phyloP scores from a whole-genome alignment of 2,113 vertebrate species.

The Vimba vimba region DNA sequence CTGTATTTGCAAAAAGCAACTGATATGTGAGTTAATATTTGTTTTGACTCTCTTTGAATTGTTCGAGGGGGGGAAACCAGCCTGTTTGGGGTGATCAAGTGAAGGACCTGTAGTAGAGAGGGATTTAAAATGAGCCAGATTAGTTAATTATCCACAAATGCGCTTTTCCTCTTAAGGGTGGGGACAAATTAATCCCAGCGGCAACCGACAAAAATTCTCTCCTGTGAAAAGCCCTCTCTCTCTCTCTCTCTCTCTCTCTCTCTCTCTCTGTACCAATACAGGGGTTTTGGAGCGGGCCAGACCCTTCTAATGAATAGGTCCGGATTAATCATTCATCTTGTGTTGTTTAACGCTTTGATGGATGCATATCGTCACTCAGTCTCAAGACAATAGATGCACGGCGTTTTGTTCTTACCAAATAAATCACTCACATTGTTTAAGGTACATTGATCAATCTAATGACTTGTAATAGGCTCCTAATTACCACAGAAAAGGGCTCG shows the following conservation, averaged over 20 bases:
- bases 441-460: slow-evolving; percentile 99
- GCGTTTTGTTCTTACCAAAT: slow-evolving; percentile 86
- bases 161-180: slow-evolving; percentile 74
- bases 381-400: slow-evolving; percentile 80
- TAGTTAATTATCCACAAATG: slow-evolving; percentile 80
- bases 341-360: slow-evolving; percentile 79
- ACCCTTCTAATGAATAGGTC: slow-evolving; percentile 84
- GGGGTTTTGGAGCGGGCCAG: slow-evolving; percentile 73
- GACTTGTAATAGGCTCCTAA: slow-evolving; percentile 97
- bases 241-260: no score
- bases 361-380: slow-evolving; percentile 81
- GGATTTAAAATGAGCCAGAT: slow-evolving; percentile 73
- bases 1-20: background rate
- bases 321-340: slow-evolving; percentile 84
- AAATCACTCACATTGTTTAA: slow-evolving; percentile 99
- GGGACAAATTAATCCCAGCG: slow-evolving; percentile 80
- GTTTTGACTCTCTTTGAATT: slow-evolving; percentile 19
- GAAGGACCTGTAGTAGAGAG: slow-evolving; percentile 61
- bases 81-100: slow-evolving; percentile 67
- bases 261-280: slow-evolving; percentile 60
- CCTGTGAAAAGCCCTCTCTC: slow-evolving; percentile 59
- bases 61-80: slow-evolving; percentile 7
- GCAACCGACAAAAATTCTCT: slow-evolving; percentile 54
- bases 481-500: slow-evolving; percentile 89
- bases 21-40: slow-evolving; percentile 34